Percentiles rank a stretch among this genome's conserved stretches.
Evolutionary conservation across 2,888 invertebrate genomes (phyloP).

Genomic region (Scrobipalpa costella): DNA sequence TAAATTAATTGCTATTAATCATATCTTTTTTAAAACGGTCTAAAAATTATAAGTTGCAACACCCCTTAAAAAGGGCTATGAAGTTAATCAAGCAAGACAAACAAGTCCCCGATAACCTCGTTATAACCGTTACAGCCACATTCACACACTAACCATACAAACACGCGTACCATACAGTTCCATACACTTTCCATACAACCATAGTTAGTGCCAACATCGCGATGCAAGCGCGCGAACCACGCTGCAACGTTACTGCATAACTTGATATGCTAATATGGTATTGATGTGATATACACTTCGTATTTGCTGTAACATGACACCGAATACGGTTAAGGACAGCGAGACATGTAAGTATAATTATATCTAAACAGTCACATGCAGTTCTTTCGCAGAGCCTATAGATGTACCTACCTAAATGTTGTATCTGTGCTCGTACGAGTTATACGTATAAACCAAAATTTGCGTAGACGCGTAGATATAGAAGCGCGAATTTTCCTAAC

Average conservation of each 20-base stretch:
- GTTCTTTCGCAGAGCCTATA: background rate
- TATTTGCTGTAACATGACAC: slow-evolving; percentile 14
- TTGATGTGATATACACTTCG: background rate
- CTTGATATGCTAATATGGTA: slow-evolving; percentile 10
- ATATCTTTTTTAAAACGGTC: no score
- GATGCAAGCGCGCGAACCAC: slow-evolving; percentile 11
- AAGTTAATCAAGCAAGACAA: slow-evolving; percentile 49
- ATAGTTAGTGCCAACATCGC: slow-evolving; percentile 17
- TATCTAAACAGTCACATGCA: background rate
- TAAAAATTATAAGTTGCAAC: slow-evolving; percentile 25
- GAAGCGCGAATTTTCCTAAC: no score
- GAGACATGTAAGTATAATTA: slow-evolving; percentile 5
- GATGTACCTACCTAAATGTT: no score
- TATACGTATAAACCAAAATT: no score
- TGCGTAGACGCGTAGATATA: no score
- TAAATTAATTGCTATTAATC: no score
- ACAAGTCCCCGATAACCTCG: slow-evolving; percentile 57
- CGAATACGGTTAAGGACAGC: slow-evolving; percentile 16
- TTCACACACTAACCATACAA: slow-evolving; percentile 21
- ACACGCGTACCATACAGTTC: slow-evolving; percentile 4
- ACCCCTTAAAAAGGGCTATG: slow-evolving; percentile 35
- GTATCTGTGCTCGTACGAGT: no score
- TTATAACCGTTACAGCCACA: slow-evolving; percentile 49
- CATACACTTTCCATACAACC: slow-evolving; percentile 16
- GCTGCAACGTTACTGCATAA: slow-evolving; percentile 18